These are phyloP conservation scores for Heliornis fulica DNA, from an alignment of 2,113 vertebrate species.

Conservation along the genomic window DNA sequence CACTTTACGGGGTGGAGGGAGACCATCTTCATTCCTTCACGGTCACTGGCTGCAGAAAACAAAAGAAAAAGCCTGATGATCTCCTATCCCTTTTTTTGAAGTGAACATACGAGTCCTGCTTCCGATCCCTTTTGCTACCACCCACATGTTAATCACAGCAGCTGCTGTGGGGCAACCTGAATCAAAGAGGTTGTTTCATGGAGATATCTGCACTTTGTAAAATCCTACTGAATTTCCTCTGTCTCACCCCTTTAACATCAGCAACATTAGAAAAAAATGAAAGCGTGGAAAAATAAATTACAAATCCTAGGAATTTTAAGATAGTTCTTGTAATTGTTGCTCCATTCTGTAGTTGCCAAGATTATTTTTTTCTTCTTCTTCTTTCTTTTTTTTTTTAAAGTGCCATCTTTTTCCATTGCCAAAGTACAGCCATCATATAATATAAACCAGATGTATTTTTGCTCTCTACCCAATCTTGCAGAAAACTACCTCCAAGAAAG, in stretches of 20 bases:
- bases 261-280: slow-evolving; percentile 29
- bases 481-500: slow-evolving; percentile 31
- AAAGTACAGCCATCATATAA: slow-evolving; percentile 57
- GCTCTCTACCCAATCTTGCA: background rate
- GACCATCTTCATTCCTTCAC: background rate
- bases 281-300: slow-evolving; percentile 48
- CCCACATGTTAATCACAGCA: background rate
- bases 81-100: background rate
- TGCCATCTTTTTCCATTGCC: slow-evolving; percentile 55
- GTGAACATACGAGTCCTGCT: background rate
- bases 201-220: background rate
- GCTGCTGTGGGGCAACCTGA: background rate
- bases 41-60: background rate
- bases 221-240: background rate
- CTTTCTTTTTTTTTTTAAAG: slow-evolving; percentile 24
- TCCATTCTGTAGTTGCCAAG: slow-evolving; percentile 34
- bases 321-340: slow-evolving; percentile 47
- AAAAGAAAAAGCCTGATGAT: accelerated
- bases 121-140: background rate
- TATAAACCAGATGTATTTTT: slow-evolving; percentile 55
- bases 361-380: background rate
- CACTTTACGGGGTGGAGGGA: background rate
- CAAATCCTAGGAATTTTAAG: slow-evolving; percentile 58
- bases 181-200: background rate
- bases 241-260: background rate